Evolutionary conservation across 1,140 invertebrate genomes (phyloP).

Genomic region (Nebria ingens): DNA sequence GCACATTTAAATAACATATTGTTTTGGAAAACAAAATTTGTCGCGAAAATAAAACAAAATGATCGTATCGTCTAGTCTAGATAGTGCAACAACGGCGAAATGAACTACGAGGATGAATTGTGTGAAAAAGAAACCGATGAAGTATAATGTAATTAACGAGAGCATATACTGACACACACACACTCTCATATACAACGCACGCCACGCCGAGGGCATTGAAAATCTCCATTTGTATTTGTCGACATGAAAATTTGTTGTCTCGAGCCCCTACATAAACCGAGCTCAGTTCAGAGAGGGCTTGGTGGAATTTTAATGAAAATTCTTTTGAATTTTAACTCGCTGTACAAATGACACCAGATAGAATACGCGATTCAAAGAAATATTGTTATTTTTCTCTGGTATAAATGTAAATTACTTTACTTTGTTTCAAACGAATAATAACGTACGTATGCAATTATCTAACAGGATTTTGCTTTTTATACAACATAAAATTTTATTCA

Average conservation of each 20-base stretch:
- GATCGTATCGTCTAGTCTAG: background rate
- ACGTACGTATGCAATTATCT: too few species aligned
- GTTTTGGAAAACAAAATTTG: background rate
- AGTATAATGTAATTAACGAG: conserved; percentile 2
- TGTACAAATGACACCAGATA: background rate
- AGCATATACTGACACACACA: too few species aligned
- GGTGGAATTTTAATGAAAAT: conserved; percentile 7
- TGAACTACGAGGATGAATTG: background rate
- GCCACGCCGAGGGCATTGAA: background rate
- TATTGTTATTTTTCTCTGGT: background rate
- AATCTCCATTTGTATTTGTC: background rate
- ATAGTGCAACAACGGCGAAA: background rate
- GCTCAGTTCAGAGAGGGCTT: background rate
- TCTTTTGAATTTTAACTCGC: background rate
- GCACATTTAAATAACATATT: too few species aligned
- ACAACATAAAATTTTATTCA: too few species aligned
- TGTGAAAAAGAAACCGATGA: background rate
- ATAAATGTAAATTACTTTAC: too few species aligned
- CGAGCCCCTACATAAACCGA: too few species aligned
- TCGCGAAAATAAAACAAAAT: background rate
- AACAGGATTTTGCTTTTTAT: too few species aligned
- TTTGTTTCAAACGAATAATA: too few species aligned
- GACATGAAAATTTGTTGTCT: background rate
- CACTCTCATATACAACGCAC: background rate
- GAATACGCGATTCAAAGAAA: background rate